Base-by-base conservation (phyloP, 2,888 invertebrate species). In the Cremastinae sp. region DNA sequence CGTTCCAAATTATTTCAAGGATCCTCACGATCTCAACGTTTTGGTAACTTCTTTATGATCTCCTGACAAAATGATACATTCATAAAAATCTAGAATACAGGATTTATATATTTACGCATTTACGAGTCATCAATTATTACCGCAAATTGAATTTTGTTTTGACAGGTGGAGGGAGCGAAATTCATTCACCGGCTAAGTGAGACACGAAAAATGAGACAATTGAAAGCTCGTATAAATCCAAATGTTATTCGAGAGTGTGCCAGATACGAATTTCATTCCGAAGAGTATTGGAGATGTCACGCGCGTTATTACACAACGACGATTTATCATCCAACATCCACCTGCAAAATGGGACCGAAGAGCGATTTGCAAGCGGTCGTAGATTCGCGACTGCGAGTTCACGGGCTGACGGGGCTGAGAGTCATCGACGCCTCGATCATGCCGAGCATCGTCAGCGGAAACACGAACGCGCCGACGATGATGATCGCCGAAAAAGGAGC, bases 401-500 rank as follows among this genome's bases (percentile, higher is more conserved):
- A 96, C 82, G 96, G 96, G 0, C 91, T 96, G 0, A 93, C 93
- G 79, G 95, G 90, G 20, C 28, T 28, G 28, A 28, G 28, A 28
- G 28, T 28, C 5, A 28, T 28, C 75, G 96, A 96, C 84, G 96
- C 96, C 0, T 96, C 96, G 68, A 95, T 96, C 18, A 96, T 96
- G 96, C 96, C 96, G 0, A 95, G 93, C 80, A 90, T 96, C 78
- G 95, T 96, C 0, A 96, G 95, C 80, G 96, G 96, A 0, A 96
- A 96, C 81, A 96, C 96, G 0, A 96, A 96, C 84, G 96, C 96
- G 0, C 96, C 96, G 0, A 93, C 93, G 0, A 96, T 97, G 28
- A 97, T 97, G 97, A 94, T 97, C 56, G 97, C 94, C 0, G 97
- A 97, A 87, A 97, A 97, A 87, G 96, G 95, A 0, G 92, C 96